A percentile compares a stretch with the other conserved stretches of the same genome.
Conservation (phyloP, 2,888 invertebrate species). For the Phrixothrix hirtus region DNA sequence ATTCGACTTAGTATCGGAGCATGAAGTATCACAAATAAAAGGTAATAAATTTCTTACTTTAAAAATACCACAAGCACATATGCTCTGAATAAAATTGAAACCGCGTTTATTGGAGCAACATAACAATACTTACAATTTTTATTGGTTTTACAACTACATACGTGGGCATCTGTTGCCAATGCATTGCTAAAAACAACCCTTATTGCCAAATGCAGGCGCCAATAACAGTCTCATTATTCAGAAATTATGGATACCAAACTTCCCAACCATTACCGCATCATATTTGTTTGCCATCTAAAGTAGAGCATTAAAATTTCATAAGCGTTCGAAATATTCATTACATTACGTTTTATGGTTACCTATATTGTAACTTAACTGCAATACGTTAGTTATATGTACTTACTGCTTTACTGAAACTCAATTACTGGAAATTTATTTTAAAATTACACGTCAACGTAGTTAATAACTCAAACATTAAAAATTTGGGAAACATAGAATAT, state of each 20-base stretch:
- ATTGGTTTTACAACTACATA: constrained; percentile 37
- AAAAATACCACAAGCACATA: constrained; percentile 20
- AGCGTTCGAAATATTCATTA: too few relatives aligned
- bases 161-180: constrained; percentile 34
- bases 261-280: constrained; percentile 26
- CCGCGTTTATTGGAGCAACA: constrained; percentile 36
- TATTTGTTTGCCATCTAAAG: constrained; percentile 24
- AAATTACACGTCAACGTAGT: too few relatives aligned
- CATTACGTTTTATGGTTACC: too few relatives aligned
- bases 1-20: background rate
- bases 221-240: constrained; percentile 31
- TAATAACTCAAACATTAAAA: too few relatives aligned
- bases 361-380: too few relatives aligned
- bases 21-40: background rate
- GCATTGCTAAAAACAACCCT: constrained; percentile 29
- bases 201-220: constrained; percentile 29
- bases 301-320: constrained; percentile 10
- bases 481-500: too few relatives aligned
- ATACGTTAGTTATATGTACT: too few relatives aligned
- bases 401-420: too few relatives aligned
- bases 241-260: constrained; percentile 28
- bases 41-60: background rate
- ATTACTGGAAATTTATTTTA: too few relatives aligned
- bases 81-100: constrained; percentile 34
- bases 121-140: constrained; percentile 37